Percentiles rank a stretch among this genome's conserved stretches.
Conservation (phyloP, 2,113 vertebrate genomes). For the Paracyprichromis sp. region DNA sequence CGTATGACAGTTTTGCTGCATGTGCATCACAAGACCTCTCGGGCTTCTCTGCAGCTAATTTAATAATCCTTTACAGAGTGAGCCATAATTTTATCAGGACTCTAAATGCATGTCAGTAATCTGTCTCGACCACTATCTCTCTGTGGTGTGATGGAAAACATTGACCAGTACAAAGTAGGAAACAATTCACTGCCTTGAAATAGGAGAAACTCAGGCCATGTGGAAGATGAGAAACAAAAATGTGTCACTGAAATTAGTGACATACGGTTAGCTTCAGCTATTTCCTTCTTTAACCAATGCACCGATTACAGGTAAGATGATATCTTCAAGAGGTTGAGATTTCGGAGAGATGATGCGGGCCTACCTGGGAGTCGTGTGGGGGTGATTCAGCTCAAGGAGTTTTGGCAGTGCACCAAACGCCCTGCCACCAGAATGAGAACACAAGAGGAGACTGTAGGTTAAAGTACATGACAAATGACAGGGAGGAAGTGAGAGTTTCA, state of each 20-base stretch:
- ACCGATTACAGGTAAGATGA: neutral
- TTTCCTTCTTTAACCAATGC: neutral
- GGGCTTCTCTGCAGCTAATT: slow-evolving; percentile 27
- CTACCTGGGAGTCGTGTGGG: slow-evolving; percentile 57
- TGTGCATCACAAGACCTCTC: slow-evolving; percentile 60
- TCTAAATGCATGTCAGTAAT: slow-evolving; percentile 36
- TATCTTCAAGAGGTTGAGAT: neutral
- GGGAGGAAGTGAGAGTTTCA: slow-evolving; percentile 69
- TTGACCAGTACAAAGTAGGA: neutral
- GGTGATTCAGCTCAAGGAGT: slow-evolving; percentile 10
- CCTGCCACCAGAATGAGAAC: slow-evolving; percentile 41
- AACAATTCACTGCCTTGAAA: neutral
- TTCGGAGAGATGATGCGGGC: neutral
- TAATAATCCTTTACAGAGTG: slow-evolving; percentile 48
- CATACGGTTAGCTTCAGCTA: neutral
- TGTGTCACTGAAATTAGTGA: neutral
- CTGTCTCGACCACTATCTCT: neutral
- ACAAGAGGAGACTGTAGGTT: slow-evolving; percentile 5
- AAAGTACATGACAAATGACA: slow-evolving; percentile 38
- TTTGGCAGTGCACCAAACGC: slow-evolving; percentile 4
- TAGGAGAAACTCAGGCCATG: neutral
- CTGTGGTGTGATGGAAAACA: slow-evolving; percentile 19
- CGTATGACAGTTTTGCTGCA: neutral
- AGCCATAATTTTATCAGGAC: slow-evolving; percentile 46
- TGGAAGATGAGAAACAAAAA: neutral